These are phyloP conservation scores for Ictalurus punctatus DNA, from an alignment of 2,113 vertebrate genomes.

Conservation along the genomic window DNA sequence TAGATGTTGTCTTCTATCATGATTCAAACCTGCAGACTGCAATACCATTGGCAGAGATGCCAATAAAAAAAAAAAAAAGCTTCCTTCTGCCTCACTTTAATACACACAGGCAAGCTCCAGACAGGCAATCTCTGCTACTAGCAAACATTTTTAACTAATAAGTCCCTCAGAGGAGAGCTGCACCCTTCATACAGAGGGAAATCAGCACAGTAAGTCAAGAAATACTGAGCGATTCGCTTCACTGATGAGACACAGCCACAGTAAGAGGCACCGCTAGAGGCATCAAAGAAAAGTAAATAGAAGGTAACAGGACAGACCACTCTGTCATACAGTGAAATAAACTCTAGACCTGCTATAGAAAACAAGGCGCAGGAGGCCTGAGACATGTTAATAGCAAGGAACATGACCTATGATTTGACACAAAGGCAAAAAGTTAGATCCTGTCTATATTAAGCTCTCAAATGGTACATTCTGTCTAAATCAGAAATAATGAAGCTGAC, in stretches of 20 bases:
- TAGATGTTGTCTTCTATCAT: not conserved
- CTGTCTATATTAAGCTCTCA: not conserved
- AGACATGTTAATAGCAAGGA: not conserved
- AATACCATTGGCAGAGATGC: not conserved
- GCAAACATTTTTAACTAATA: constrained; percentile 6
- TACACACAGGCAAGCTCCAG: constrained; percentile 2
- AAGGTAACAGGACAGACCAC: constrained; percentile 19
- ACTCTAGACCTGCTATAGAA: not conserved
- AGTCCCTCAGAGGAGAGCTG: constrained; percentile 34
- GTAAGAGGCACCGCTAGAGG: not conserved
- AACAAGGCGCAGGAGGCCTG: not conserved
- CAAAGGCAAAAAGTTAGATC: not conserved
- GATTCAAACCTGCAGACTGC: not conserved
- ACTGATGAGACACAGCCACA: not conserved
- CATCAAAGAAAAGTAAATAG: constrained; percentile 32
- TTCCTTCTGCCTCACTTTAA: not conserved
- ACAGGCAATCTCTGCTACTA: not conserved
- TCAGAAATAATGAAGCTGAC: constrained; percentile 8
- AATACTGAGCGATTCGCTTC: not conserved
- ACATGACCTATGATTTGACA: not conserved
- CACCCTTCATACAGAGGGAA: constrained; percentile 17
- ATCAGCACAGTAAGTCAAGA: not conserved
- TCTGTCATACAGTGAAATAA: not conserved
- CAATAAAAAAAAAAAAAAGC: not conserved
- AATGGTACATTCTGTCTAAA: not conserved